Evolutionary conservation across 2,888 invertebrate species (phyloP), one percentile per base, ranked within the genome.

Genomic region (Herminia tarsipennalis): DNA sequence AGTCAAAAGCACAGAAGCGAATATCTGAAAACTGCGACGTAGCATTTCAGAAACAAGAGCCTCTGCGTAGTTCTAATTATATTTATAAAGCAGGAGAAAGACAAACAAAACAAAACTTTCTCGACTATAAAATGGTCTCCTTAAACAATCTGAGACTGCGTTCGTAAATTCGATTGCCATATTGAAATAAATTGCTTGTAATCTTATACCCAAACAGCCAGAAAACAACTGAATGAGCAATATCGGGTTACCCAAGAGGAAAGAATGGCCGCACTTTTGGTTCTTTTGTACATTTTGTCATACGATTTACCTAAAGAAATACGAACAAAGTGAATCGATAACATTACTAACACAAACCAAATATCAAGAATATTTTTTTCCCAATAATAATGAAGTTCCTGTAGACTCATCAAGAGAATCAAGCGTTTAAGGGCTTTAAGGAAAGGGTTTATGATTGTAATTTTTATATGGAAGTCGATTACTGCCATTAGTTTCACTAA

Each of bases 121-220:
- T 62, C 56, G 62, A 68, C 71, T 74, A 81, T 77, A 81, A 82
- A 83, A 80, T 76, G 77, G 61, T 67, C 73, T 72, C 56, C 73
- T 78, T 78, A 73, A 78, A 80, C 75, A 76, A 81, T 70, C 61
- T 60, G 68, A 75, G 70, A n/a, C n/a, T 73, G 74, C 77, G 78
- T 86, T 78, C 82, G 78, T 86, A 84, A 86, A 88, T 88, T 84
- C 81, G 79, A 85, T 86, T 86, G 89, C 81, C 82, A 83, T 86
- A 87, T 83, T 86, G 82, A 84, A 89, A 89, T 88, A 88, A 87
- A 89, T 88, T 84, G 87, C 87, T 84, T 88, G 90, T 90, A 90
- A 90, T 90, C 86, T 84, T 88, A 91, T 88, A 89, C 83, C 87
- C 86, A 90, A 90, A 90, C 90, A 89, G 76, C 74, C 83, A 84